phyloP scores from a whole-genome alignment of 1,140 invertebrate species.

The Trichonephila inaurata region DNA sequence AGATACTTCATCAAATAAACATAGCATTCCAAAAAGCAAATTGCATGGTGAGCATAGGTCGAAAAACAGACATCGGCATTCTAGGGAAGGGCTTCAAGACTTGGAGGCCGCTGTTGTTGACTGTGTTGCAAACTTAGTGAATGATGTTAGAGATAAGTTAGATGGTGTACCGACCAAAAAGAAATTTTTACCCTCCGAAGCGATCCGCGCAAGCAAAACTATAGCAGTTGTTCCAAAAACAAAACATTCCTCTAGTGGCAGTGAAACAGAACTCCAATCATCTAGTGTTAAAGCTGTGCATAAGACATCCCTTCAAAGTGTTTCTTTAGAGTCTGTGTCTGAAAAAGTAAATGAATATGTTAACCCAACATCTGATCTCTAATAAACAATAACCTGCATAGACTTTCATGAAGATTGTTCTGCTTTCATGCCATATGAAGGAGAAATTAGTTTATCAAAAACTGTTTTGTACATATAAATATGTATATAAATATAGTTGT shows the following conservation, averaged over 20 bases:
- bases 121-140: slow-evolving; percentile 67
- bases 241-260: slow-evolving; percentile 27
- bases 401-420: not conserved
- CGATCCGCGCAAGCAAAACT: not conserved
- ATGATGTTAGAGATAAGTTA: slow-evolving; percentile 62
- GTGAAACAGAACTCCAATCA: not conserved
- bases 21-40: slow-evolving; percentile 62
- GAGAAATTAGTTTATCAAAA: slow-evolving; percentile 7
- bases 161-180: slow-evolving; percentile 19
- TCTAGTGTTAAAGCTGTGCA: not conserved
- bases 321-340: not conserved
- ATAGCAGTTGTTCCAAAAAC: slow-evolving; percentile 9
- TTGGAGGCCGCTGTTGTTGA: slow-evolving; percentile 69
- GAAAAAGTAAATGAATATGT: not conserved
- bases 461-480: slow-evolving; percentile 33
- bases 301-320: not conserved
- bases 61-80: slow-evolving; percentile 55
- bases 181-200: slow-evolving; percentile 24
- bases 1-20: slow-evolving; percentile 16
- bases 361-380: not conserved
- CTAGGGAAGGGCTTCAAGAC: slow-evolving; percentile 31
- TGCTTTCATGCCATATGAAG: slow-evolving; percentile 1
- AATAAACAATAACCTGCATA: not conserved
- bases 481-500: slow-evolving; percentile 62
- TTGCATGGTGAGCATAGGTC: slow-evolving; percentile 32